phyloP scores from a whole-genome alignment of 2,888 invertebrate species.

The Cosmopolites sordidus region DNA sequence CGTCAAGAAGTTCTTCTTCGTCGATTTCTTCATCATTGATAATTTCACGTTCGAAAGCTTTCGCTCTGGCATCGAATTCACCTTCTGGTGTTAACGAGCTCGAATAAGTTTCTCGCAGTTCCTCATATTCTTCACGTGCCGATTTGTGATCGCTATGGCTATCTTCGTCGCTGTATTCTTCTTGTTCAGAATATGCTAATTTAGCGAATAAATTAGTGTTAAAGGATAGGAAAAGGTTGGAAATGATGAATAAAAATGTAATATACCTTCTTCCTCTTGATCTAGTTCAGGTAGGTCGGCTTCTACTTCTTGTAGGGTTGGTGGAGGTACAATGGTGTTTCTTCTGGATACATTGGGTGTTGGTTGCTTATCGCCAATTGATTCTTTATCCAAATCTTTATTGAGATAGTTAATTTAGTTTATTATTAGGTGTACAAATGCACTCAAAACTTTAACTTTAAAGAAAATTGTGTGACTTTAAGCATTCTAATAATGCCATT shows the following conservation, averaged over 20 bases:
- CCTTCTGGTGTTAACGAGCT: slow-evolving; percentile 41
- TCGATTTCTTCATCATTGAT: slow-evolving; percentile 42
- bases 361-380: slow-evolving; percentile 24
- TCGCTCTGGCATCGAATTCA: slow-evolving; percentile 33
- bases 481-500: too few relatives aligned
- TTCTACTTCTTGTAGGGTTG: slow-evolving; percentile 43
- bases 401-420: too few relatives aligned
- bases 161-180: slow-evolving; percentile 42
- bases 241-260: not conserved
- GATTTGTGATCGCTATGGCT: slow-evolving; percentile 29
- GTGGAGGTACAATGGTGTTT: slow-evolving; percentile 50
- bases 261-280: slow-evolving; percentile 43
- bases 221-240: not conserved
- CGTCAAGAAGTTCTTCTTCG: slow-evolving; percentile 45
- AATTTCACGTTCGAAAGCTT: slow-evolving; percentile 32
- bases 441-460: too few relatives aligned
- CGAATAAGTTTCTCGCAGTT: slow-evolving; percentile 42
- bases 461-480: too few relatives aligned
- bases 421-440: too few relatives aligned
- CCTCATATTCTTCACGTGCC: slow-evolving; percentile 42
- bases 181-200: slow-evolving; percentile 43
- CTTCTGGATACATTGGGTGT: slow-evolving; percentile 46
- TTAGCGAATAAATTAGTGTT: not conserved
- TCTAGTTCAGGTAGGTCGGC: slow-evolving; percentile 37
- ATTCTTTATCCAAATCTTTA: slow-evolving; percentile 1